Base-by-base conservation (phyloP, 2,797 vertebrate genomes). In the Fistularia tabacaria region DNA sequence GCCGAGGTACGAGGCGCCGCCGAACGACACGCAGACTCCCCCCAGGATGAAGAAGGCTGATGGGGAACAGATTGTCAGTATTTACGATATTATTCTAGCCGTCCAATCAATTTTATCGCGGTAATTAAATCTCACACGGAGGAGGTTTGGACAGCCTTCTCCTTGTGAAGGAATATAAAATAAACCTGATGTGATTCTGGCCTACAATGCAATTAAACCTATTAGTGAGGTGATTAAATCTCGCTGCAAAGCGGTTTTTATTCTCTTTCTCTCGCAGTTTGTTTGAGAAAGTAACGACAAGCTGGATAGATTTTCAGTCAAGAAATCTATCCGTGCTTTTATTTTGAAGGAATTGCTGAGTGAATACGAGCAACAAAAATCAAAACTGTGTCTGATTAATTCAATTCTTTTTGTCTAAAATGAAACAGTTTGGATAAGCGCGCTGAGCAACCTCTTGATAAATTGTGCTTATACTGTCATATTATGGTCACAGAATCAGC, bases 1-100 rank as follows among this genome's bases (percentile, higher is more conserved):
- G 60, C 79, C 77, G 0, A 93, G n/a, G 61, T 95, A 95, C 0
- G 94, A 92, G 14, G 84, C 83, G 0, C 86, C 81, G 3, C 94
- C 94, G 6, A 92, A 95, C 0, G 91, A 92, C 47, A 95, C 90
- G 0, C 94, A 95, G 62, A 92, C 75, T 0, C 93, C 93, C 0
- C 94, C 94, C 60, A 96, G 89, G 73, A 94, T 86, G 75, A 95
- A 95, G 84, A 96, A 95, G 37, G 92, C 94, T 94, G 80, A 10
- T 45, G 46, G 42, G 9, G 59, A 54, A 64, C 54, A 72, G n/a
- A 69, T n/a, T 42, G 42, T 15, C 6, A n/a, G 14, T 7, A 14
- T 7, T 8, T 15, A 52, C 7, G 13, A 3, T 62, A 39, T 58
- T 13, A 25, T 25, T 25, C 25, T 25, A 25, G 25, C 25, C 25